Evolutionary conservation across 2,113 vertebrate genomes (phyloP).

Genomic region (Bambusicola thoracicus): DNA sequence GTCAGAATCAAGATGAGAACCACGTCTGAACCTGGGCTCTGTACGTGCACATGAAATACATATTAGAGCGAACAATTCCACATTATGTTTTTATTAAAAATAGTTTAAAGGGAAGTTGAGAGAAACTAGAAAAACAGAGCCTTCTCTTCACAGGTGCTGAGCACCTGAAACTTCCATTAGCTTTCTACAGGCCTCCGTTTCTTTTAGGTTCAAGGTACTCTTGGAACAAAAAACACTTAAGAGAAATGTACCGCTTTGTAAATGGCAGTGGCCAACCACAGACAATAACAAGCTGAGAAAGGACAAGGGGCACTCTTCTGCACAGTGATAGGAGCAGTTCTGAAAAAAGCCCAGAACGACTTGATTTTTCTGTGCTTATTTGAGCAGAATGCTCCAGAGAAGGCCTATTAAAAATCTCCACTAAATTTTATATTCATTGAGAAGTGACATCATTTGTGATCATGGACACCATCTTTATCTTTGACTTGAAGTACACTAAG

Average conservation of each 20-base stretch:
- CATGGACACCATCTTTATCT: constrained; percentile 39
- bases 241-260: constrained; percentile 25
- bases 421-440: constrained; percentile 18
- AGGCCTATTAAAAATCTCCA: background rate
- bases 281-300: constrained; percentile 28
- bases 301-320: constrained; percentile 8
- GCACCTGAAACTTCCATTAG: constrained; percentile 35
- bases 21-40: background rate
- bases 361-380: constrained; percentile 41
- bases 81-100: background rate
- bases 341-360: background rate
- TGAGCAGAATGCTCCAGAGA: background rate
- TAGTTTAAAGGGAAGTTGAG: background rate
- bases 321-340: constrained; percentile 22
- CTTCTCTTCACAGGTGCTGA: constrained; percentile 23
- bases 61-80: background rate
- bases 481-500: constrained; percentile 38
- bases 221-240: constrained; percentile 41
- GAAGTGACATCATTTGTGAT: background rate
- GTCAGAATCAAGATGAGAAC: background rate
- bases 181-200: constrained; percentile 29
- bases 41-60: background rate
- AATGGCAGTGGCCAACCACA: constrained; percentile 18
- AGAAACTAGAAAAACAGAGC: background rate
- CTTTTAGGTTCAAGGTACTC: constrained; percentile 38